Evolutionary conservation across 2,113 vertebrate genomes (phyloP).

Genomic region (Philantomba maxwellii): DNA sequence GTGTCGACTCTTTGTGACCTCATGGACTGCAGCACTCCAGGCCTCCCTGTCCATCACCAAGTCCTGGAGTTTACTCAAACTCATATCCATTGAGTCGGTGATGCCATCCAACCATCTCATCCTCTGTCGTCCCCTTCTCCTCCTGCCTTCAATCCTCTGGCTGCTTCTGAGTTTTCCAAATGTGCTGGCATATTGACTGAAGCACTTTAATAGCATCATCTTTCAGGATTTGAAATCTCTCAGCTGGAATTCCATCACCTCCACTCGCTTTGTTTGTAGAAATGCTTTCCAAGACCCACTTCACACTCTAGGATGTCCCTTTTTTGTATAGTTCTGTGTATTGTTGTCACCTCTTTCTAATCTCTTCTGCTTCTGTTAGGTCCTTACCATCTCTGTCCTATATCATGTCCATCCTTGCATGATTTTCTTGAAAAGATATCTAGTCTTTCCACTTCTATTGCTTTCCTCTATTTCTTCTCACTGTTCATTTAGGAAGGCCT

Average conservation of each 20-base stretch:
- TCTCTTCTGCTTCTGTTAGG: not conserved
- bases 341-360: not conserved
- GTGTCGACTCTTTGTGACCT: not conserved
- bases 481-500: not conserved
- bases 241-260: not conserved
- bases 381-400: not conserved
- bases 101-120: not conserved
- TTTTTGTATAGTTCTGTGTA: not conserved
- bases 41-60: not conserved
- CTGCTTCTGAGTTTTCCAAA: not conserved
- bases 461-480: not conserved
- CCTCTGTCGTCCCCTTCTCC: not conserved
- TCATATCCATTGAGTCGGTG: not conserved
- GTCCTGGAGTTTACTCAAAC: not conserved
- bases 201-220: not conserved
- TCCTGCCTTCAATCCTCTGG: not conserved
- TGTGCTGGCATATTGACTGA: not conserved
- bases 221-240: not conserved
- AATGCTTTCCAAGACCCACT: not conserved
- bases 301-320: not conserved
- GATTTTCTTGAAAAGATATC: not conserved
- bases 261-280: not conserved
- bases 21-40: not conserved
- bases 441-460: not conserved
- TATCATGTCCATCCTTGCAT: not conserved